Evolutionary conservation across 23 tunicate genomes (phyloP).

Genomic region (Trididemnum nubilum): DNA sequence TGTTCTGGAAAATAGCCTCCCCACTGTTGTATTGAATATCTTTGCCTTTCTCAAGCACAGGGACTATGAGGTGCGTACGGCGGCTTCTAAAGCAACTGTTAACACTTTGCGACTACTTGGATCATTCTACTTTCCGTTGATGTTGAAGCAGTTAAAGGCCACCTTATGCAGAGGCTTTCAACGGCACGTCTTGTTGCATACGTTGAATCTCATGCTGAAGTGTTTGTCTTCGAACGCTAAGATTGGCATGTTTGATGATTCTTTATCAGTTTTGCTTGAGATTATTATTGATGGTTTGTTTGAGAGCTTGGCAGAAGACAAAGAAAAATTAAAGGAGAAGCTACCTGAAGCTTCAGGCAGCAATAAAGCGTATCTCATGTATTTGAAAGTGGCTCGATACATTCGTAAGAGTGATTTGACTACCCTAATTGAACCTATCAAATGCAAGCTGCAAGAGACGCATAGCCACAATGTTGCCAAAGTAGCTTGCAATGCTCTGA

Average conservation of each 20-base stretch:
- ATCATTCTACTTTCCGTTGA: conserved; percentile 28
- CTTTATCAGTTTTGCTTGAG: conserved; percentile 42
- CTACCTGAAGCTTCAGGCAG: conserved; percentile 94
- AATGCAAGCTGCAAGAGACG: conserved; percentile 46
- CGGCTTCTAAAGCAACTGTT: conserved; percentile 42
- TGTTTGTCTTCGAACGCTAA: conserved; percentile 12
- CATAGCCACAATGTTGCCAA: conserved; percentile 49
- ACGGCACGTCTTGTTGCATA: conserved; percentile 63
- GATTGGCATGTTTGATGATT: conserved; percentile 61
- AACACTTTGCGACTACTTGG: conserved; percentile 42
- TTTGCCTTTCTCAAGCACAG: conserved; percentile 72
- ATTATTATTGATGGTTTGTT: conserved; percentile 62
- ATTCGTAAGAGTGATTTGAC: conserved; percentile 27
- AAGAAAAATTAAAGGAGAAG: conserved; percentile 51
- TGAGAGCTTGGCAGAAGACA: conserved; percentile 63
- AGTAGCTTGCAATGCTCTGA: conserved; percentile 36
- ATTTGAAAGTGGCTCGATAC: conserved; percentile 42
- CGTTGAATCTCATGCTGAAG: conserved; percentile 33
- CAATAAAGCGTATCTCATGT: conserved; percentile 53
- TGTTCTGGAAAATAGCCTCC: conserved; percentile 37
- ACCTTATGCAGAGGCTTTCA: conserved; percentile 81
- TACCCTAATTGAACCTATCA: conserved; percentile 61
- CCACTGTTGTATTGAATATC: conserved; percentile 57
- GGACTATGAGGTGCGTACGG: conserved; percentile 43
- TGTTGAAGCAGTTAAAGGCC: conserved; percentile 63